Evolutionary conservation across 2,888 invertebrate genomes (phyloP).

Genomic region (Drosophila nr. medialis): DNA sequence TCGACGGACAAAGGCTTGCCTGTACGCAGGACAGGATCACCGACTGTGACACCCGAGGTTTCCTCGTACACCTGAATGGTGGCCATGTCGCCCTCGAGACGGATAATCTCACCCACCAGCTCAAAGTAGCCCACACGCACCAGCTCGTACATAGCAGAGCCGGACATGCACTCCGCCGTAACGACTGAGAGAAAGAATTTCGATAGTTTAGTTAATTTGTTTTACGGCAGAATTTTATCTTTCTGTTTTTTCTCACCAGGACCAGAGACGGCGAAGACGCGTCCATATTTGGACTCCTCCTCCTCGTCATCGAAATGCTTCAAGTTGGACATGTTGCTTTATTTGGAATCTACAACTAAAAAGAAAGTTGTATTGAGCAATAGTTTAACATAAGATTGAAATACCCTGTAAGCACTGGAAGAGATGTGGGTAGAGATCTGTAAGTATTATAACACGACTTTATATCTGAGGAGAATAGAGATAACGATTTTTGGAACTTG

Average conservation of each 20-base stretch:
- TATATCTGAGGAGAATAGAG: background rate
- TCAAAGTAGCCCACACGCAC: constrained; percentile 99
- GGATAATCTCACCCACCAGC: constrained; percentile 99
- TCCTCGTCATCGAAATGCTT: constrained; percentile 93
- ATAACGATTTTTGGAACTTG: background rate
- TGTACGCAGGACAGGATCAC: constrained; percentile 98
- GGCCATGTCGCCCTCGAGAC: constrained; percentile 99
- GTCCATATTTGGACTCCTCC: constrained; percentile 95
- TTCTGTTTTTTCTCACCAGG: constrained; percentile 89
- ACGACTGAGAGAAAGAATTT: constrained; percentile 90
- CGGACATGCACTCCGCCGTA: constrained; percentile 99
- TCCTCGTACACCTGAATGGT: constrained; percentile 99
- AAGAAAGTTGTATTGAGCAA: background rate
- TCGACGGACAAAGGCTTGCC: constrained; percentile 99
- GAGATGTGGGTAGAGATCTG: background rate
- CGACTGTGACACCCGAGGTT: constrained; percentile 99
- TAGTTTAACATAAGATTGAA: background rate
- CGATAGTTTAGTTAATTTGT: background rate
- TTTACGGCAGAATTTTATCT: background rate
- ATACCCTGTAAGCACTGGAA: background rate
- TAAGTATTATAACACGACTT: background rate
- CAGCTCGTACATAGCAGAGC: constrained; percentile 99
- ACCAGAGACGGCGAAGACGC: constrained; percentile 98
- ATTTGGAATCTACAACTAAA: constrained; percentile 62
- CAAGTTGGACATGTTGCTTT: constrained; percentile 87